phyloP scores from a whole-genome alignment of 2,797 vertebrate species.

The Eospalax fontanierii region DNA sequence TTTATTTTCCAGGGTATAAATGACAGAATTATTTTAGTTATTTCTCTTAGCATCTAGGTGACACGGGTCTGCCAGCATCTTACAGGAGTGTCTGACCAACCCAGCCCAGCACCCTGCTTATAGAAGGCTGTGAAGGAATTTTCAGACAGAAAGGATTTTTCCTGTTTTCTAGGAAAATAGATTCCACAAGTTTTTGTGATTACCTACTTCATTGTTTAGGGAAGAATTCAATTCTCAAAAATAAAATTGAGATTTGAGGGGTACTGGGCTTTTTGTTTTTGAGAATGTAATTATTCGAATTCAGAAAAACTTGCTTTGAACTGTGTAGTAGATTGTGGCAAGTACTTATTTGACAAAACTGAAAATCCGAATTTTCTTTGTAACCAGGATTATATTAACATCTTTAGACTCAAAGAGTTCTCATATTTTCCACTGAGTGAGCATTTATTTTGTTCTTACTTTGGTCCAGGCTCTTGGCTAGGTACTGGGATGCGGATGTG shows the following conservation, averaged over 20 bases:
- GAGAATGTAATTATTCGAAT: conserved; percentile 71
- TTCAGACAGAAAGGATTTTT: conserved; percentile 75
- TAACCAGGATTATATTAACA: conserved; percentile 64
- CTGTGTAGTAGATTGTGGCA: conserved; percentile 56
- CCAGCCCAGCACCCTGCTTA: neutral
- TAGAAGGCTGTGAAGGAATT: conserved; percentile 68
- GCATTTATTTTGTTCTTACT: conserved; percentile 50
- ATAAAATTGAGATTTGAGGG: conserved; percentile 71
- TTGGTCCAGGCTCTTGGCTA: conserved; percentile 18
- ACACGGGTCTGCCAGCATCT: neutral
- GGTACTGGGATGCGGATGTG: neutral
- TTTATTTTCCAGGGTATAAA: conserved; percentile 63
- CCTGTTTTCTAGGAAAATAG: conserved; percentile 83
- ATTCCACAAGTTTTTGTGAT: conserved; percentile 82
- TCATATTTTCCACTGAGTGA: conserved; percentile 57
- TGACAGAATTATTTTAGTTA: conserved; percentile 68
- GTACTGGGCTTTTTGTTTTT: conserved; percentile 71
- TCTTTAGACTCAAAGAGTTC: conserved; percentile 55
- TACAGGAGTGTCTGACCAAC: neutral
- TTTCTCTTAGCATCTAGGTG: conserved; percentile 47
- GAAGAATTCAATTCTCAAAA: conserved; percentile 75
- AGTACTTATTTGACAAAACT: conserved; percentile 56
- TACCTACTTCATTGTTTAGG: conserved; percentile 79
- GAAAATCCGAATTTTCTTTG: conserved; percentile 71
- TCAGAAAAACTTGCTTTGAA: conserved; percentile 75